These are phyloP conservation scores for Synanthedon tipuliformis DNA, from an alignment of 2,888 invertebrate genomes.

Conservation along the genomic window DNA sequence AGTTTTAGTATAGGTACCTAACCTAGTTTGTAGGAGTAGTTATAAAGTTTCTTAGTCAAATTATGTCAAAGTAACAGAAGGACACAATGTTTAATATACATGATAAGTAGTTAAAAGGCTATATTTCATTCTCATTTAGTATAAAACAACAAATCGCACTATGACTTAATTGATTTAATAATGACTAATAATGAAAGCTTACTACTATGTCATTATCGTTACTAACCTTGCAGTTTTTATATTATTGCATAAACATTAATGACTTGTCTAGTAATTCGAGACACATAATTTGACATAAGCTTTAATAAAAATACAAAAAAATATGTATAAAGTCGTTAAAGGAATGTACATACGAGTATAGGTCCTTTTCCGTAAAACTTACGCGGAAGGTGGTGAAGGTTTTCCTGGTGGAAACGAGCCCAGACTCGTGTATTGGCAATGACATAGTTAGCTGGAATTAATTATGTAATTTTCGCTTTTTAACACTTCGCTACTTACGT, in stretches of 20 bases:
- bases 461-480: not conserved
- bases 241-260: not conserved
- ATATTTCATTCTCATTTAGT: not conserved
- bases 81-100: not conserved
- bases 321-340: not conserved
- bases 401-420: slow-evolving; percentile 30
- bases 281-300: not conserved
- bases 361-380: slow-evolving; percentile 23
- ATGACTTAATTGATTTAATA: slow-evolving; percentile 1
- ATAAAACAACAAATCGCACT: not conserved
- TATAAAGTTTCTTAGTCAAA: too few relatives aligned
- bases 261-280: not conserved
- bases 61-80: too few relatives aligned
- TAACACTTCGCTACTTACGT: not conserved
- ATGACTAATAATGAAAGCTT: slow-evolving; percentile 6
- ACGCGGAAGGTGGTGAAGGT: slow-evolving; percentile 29
- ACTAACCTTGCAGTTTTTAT: slow-evolving; percentile 16
- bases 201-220: slow-evolving; percentile 10
- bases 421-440: slow-evolving; percentile 8
- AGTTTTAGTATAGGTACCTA: too few relatives aligned
- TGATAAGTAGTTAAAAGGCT: not conserved
- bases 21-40: too few relatives aligned
- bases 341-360: not conserved
- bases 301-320: not conserved
- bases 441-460: slow-evolving; percentile 8